Conservation (phyloP, 1,140 invertebrate genomes). For the Chrysopa pallens region DNA sequence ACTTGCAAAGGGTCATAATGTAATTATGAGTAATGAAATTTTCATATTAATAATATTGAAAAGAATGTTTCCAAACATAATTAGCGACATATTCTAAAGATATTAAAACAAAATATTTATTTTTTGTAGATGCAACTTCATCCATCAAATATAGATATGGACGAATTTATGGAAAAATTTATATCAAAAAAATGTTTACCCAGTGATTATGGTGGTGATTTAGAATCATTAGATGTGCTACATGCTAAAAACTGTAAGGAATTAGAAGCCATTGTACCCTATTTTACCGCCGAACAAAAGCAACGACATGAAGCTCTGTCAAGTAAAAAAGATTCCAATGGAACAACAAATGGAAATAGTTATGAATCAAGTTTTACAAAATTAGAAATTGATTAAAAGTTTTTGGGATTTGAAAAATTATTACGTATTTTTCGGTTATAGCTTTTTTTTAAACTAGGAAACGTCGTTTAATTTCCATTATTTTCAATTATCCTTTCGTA, state of each 20-base stretch:
- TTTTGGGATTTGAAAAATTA: too few species aligned
- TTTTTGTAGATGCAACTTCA: slow-evolving; percentile 25
- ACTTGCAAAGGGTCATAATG: too few species aligned
- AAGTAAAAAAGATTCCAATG: not conserved
- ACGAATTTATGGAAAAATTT: slow-evolving; percentile 20
- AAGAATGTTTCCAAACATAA: too few species aligned
- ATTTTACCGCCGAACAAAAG: slow-evolving; percentile 23
- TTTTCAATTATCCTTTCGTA: too few species aligned
- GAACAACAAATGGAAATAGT: not conserved
- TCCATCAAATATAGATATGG: slow-evolving; percentile 17
- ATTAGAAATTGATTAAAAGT: not conserved
- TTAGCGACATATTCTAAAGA: too few species aligned
- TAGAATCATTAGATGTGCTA: slow-evolving; percentile 19
- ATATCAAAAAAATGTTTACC: slow-evolving; percentile 27
- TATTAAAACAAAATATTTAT: too few species aligned
- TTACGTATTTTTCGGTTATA: too few species aligned
- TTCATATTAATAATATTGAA: too few species aligned
- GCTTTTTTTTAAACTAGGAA: too few species aligned
- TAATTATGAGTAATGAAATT: too few species aligned
- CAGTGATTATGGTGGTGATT: slow-evolving; percentile 26
- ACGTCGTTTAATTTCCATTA: too few species aligned
- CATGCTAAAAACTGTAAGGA: slow-evolving; percentile 18
- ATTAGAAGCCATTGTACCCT: slow-evolving; percentile 19
- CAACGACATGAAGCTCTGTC: slow-evolving; percentile 1
- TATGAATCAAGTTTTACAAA: not conserved